These are phyloP conservation scores for Lagopus leucura DNA, from an alignment of 2,113 vertebrate genomes.

Conservation along the genomic window DNA sequence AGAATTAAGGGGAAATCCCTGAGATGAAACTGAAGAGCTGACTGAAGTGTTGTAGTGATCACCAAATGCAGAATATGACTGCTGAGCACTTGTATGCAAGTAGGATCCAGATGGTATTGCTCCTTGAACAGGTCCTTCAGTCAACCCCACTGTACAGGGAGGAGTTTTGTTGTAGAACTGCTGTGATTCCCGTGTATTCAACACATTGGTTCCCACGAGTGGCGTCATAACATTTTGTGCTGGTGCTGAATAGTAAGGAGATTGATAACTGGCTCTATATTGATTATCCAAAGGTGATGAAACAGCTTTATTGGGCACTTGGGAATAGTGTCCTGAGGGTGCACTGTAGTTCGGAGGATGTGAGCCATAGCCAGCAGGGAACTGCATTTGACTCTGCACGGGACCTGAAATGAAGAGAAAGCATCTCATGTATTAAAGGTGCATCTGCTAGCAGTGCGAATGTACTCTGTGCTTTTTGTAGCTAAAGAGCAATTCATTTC, in stretches of 20 bases:
- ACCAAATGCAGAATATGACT: conserved; percentile 77
- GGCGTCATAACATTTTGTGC: conserved; percentile 72
- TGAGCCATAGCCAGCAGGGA: conserved; percentile 78
- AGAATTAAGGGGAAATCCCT: conserved; percentile 79
- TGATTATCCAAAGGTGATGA: conserved; percentile 79
- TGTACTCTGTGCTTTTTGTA: background rate
- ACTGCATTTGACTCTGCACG: conserved; percentile 80
- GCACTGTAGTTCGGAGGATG: conserved; percentile 79
- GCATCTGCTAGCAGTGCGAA: background rate
- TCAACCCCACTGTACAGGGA: conserved; percentile 49
- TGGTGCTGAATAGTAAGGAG: conserved; percentile 80
- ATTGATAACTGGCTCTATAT: conserved; percentile 81
- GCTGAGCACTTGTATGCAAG: conserved; percentile 80
- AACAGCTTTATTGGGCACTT: conserved; percentile 83
- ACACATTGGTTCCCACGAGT: conserved; percentile 59
- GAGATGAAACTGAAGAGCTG: conserved; percentile 76
- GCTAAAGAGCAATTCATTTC: background rate
- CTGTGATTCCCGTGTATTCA: conserved; percentile 74
- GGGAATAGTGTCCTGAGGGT: conserved; percentile 78
- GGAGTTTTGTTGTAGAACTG: conserved; percentile 74
- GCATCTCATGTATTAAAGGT: background rate
- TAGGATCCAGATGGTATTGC: conserved; percentile 67
- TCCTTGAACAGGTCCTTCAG: conserved; percentile 69
- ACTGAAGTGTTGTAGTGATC: conserved; percentile 82
- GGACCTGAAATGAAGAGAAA: conserved; percentile 82